Conservation (phyloP, 2,888 invertebrate genomes). For the Calephelis perditalis region DNA sequence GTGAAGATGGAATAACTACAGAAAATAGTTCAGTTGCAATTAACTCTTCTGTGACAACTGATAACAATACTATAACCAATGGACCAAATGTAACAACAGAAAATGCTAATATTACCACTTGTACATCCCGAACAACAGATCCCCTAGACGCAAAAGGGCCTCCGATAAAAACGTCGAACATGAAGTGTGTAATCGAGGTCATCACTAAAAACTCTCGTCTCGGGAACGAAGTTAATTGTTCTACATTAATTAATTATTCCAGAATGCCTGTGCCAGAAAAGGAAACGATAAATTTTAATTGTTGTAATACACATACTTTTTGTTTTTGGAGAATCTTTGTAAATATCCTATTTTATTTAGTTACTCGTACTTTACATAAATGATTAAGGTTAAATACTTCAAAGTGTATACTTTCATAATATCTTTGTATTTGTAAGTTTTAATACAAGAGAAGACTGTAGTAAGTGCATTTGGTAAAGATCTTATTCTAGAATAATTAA, state of each 20-base stretch:
- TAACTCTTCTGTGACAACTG: slow-evolving; percentile 3
- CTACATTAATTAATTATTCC: slow-evolving; percentile 47
- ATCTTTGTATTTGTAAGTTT: neutral
- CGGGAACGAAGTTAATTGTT: slow-evolving; percentile 50
- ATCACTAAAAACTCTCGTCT: slow-evolving; percentile 42
- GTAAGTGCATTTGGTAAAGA: neutral
- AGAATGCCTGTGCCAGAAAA: slow-evolving; percentile 53
- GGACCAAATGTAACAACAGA: neutral
- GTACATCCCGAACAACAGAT: slow-evolving; percentile 42
- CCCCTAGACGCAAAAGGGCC: slow-evolving; percentile 52
- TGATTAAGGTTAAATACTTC: too few species aligned
- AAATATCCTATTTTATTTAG: too few species aligned
- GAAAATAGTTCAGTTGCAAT: slow-evolving; percentile 21
- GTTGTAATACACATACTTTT: too few species aligned
- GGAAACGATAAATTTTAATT: slow-evolving; percentile 18
- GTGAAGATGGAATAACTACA: slow-evolving; percentile 13
- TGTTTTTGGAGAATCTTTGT: too few species aligned
- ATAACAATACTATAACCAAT: neutral
- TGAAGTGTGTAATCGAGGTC: slow-evolving; percentile 58
- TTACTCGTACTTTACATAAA: too few species aligned
- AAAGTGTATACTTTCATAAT: too few species aligned
- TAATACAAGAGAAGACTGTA: slow-evolving; percentile 3
- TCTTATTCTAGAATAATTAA: too few species aligned
- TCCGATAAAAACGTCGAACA: slow-evolving; percentile 40
- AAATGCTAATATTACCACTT: slow-evolving; percentile 36